Percentiles rank a stretch among this genome's conserved stretches.
Conservation (phyloP, 2,113 vertebrate genomes). For the Psilopsiagon aymara region DNA sequence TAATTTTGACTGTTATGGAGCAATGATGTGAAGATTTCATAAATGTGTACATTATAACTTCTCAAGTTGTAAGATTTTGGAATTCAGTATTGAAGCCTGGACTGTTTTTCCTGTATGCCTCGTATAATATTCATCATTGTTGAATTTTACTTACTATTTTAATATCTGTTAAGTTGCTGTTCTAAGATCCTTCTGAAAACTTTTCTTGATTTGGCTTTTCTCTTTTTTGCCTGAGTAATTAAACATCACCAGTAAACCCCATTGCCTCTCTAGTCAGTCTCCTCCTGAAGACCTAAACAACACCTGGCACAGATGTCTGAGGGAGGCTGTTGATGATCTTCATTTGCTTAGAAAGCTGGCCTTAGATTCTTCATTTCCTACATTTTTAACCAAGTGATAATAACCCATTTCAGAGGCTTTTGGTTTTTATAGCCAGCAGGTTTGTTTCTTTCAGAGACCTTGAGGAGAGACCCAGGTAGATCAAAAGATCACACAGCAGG, state of each 20-base stretch:
- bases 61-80: not conserved
- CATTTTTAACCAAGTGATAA: not conserved
- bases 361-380: not conserved
- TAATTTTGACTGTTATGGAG: not conserved
- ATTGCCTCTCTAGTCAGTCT: not conserved
- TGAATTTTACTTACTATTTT: not conserved
- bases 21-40: not conserved
- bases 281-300: not conserved
- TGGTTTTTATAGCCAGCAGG: not conserved
- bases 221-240: not conserved
- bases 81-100: not conserved
- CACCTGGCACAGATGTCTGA: accelerated
- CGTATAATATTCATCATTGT: not conserved
- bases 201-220: not conserved
- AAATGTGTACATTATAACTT: not conserved
- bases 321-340: not conserved
- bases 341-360: not conserved
- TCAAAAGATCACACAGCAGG: not conserved
- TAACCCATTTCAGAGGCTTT: not conserved
- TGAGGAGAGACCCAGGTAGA: not conserved
- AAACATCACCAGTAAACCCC: not conserved
- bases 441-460: not conserved
- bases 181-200: not conserved
- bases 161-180: not conserved
- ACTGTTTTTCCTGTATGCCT: not conserved